These are phyloP conservation scores for Zaprionus nigranus DNA, from an alignment of 1,140 invertebrate species.

Conservation along the genomic window DNA sequence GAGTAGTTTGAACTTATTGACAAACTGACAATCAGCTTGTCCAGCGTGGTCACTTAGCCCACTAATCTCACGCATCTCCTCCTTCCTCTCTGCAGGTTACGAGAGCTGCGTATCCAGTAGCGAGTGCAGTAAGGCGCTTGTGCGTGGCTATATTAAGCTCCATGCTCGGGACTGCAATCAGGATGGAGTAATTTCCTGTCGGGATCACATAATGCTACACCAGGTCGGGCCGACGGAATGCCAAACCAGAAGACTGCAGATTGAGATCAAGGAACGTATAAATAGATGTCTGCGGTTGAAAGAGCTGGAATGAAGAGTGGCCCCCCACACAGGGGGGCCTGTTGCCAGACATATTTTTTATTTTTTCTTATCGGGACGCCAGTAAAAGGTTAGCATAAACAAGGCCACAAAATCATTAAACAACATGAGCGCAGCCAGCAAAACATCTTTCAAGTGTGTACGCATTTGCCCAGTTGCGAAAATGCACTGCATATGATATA, in stretches of 20 bases:
- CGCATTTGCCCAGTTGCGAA: constrained; percentile 34
- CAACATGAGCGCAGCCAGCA: constrained; percentile 59
- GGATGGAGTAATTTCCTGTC: constrained; percentile 65
- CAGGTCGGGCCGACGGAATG: constrained; percentile 64
- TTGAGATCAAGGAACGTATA: constrained; percentile 19
- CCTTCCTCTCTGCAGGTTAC: constrained; percentile 50
- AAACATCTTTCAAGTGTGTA: constrained; percentile 46
- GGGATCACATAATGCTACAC: constrained; percentile 69
- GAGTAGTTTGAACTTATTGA: constrained; percentile 37
- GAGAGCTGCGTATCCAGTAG: constrained; percentile 43
- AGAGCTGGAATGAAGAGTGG: constrained; percentile 23
- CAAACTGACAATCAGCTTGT: not conserved
- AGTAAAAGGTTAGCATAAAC: constrained; percentile 61
- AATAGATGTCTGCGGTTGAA: constrained; percentile 34
- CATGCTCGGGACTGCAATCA: constrained; percentile 63
- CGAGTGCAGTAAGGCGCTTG: constrained; percentile 50
- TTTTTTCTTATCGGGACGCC: constrained; percentile 44
- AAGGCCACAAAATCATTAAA: constrained; percentile 62
- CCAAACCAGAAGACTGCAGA: not conserved
- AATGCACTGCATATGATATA: constrained; percentile 70
- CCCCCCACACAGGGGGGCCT: not conserved
- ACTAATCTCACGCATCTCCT: constrained; percentile 4
- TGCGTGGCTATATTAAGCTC: constrained; percentile 49
- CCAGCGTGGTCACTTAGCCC: constrained; percentile 1
- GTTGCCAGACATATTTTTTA: constrained; percentile 41